These are phyloP conservation scores for Drosophila mimica DNA, from an alignment of 2,888 invertebrate species.

Conservation along the genomic window DNA sequence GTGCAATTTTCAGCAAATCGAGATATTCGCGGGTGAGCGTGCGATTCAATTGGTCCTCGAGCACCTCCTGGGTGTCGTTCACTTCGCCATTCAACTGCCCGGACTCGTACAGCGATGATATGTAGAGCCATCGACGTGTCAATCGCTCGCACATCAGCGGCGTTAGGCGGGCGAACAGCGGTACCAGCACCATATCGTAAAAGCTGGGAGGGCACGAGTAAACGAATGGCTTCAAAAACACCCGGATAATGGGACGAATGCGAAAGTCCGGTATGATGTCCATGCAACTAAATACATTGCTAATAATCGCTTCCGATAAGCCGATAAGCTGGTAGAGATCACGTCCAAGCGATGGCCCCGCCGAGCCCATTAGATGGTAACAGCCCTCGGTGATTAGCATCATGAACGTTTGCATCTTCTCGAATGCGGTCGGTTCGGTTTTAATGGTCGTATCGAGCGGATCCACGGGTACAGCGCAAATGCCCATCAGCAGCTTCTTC, in stretches of 20 bases:
- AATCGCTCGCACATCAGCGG: slow-evolving; percentile 91
- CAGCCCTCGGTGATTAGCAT: slow-evolving; percentile 92
- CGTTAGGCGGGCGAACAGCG: slow-evolving; percentile 91
- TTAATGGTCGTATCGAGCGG: slow-evolving; percentile 85
- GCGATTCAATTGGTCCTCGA: slow-evolving; percentile 94
- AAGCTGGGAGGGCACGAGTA: slow-evolving; percentile 94
- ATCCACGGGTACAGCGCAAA: slow-evolving; percentile 85
- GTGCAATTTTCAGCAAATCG: slow-evolving; percentile 91
- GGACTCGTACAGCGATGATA: slow-evolving; percentile 90
- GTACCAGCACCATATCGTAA: slow-evolving; percentile 91
- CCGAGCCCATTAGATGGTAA: slow-evolving; percentile 91
- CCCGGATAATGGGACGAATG: slow-evolving; percentile 92
- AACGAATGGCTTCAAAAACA: slow-evolving; percentile 94
- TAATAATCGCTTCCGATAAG: slow-evolving; percentile 90
- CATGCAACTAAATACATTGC: slow-evolving; percentile 86
- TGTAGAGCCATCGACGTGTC: slow-evolving; percentile 92
- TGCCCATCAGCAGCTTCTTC: slow-evolving; percentile 90
- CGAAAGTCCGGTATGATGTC: slow-evolving; percentile 93
- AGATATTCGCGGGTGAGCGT: slow-evolving; percentile 95
- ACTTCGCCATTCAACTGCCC: slow-evolving; percentile 92
- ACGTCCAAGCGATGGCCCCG: slow-evolving; percentile 92
- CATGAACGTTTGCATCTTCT: slow-evolving; percentile 94
- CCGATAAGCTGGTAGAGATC: slow-evolving; percentile 93
- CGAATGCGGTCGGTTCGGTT: slow-evolving; percentile 87
- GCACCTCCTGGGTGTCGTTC: slow-evolving; percentile 89